phyloP scores from a whole-genome alignment of 2,797 vertebrate genomes.

The Mus caroli region DNA sequence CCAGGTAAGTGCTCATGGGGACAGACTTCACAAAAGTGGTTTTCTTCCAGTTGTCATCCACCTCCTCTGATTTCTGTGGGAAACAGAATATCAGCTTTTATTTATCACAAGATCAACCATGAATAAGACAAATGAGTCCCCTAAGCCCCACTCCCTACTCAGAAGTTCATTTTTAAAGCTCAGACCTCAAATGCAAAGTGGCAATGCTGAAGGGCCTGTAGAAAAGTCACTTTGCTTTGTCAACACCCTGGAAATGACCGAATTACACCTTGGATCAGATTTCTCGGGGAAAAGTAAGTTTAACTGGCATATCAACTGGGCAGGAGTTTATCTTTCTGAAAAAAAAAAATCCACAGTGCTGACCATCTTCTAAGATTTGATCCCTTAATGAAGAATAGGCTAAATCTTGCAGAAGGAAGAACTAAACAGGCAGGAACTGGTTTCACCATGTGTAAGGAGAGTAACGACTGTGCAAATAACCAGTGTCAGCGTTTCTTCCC shows the following conservation, averaged over 20 bases:
- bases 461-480: neutral
- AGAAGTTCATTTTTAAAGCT: constrained; percentile 20
- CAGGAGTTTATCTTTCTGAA: neutral
- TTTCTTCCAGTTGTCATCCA: constrained; percentile 85
- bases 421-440: neutral
- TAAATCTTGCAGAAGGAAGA: neutral
- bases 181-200: neutral
- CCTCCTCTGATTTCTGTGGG: constrained; percentile 71
- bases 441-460: neutral
- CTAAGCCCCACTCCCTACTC: neutral
- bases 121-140: neutral
- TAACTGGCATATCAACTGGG: neutral
- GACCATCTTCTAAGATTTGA: neutral
- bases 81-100: constrained; percentile 66
- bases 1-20: constrained; percentile 98
- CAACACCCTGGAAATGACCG: neutral
- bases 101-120: neutral
- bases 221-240: constrained; percentile 21
- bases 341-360: neutral
- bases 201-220: neutral
- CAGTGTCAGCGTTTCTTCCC: neutral
- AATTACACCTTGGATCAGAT: neutral
- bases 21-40: constrained; percentile 93
- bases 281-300: neutral
- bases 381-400: neutral